Percentiles rank a stretch among this genome's conserved stretches.
phyloP scores from a whole-genome alignment of 2,888 invertebrate species.

The Perdita meconis region DNA sequence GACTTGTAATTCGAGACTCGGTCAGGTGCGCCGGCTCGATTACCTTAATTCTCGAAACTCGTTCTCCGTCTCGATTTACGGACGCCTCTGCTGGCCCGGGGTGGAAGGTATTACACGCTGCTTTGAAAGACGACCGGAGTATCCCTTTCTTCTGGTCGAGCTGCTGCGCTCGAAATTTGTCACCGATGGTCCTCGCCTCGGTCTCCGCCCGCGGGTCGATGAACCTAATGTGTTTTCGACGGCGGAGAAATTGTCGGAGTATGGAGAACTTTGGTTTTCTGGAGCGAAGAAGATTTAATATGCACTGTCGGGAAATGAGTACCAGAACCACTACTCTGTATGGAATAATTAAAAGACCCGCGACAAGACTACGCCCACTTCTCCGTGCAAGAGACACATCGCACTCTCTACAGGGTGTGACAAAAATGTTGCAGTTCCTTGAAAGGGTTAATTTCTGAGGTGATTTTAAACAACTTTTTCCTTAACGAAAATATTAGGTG shows the following conservation, averaged over 20 bases:
- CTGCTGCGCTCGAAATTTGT: conserved; percentile 18
- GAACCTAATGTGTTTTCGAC: background rate
- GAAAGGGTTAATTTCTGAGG: too few relatives aligned
- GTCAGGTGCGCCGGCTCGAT: conserved; percentile 72
- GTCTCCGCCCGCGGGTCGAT: background rate
- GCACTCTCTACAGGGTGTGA: too few relatives aligned
- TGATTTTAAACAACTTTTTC: too few relatives aligned
- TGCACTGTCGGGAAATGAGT: too few relatives aligned
- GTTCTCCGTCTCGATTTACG: conserved; percentile 70
- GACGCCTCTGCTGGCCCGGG: conserved; percentile 30
- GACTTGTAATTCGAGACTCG: conserved; percentile 65
- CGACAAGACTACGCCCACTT: too few relatives aligned
- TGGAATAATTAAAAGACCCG: too few relatives aligned
- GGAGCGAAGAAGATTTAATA: too few relatives aligned
- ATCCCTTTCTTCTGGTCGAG: conserved; percentile 24
- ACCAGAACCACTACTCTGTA: too few relatives aligned
- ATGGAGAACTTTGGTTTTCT: background rate
- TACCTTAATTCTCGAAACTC: conserved; percentile 74
- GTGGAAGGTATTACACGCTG: conserved; percentile 34
- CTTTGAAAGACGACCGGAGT: conserved; percentile 20
- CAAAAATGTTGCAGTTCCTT: too few relatives aligned
- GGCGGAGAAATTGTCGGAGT: too few relatives aligned
- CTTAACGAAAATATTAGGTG: too few relatives aligned
- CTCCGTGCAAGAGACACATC: too few relatives aligned
- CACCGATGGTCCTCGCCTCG: background rate